These are phyloP conservation scores for western clawed frog (Xenopus tropicalis) DNA, from an alignment of 2,113 vertebrate species.

Conservation along the genomic window DNA sequence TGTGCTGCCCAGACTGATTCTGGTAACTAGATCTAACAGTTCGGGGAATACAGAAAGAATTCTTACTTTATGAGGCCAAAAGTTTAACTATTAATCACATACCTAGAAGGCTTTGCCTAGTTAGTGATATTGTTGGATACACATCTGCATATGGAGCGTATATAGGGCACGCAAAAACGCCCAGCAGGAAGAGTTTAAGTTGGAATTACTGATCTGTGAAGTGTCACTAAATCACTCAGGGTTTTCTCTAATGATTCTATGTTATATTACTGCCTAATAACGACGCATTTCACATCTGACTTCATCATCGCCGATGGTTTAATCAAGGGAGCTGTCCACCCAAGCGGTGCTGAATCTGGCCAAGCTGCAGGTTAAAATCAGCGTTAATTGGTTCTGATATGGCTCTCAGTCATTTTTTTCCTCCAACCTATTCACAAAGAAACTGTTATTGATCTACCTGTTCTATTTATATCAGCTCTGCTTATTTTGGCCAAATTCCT, in stretches of 20 bases:
- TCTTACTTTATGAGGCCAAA: not conserved
- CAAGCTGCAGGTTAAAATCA: not conserved
- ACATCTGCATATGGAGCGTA: not conserved
- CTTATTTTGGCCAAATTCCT: not conserved
- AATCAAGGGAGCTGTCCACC: constrained; percentile 51
- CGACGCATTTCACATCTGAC: constrained; percentile 47
- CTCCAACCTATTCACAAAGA: too few relatives aligned
- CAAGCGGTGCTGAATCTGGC: constrained; percentile 51
- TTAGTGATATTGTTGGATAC: not conserved
- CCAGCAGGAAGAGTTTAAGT: constrained; percentile 2
- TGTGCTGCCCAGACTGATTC: constrained; percentile 25
- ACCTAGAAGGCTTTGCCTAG: not conserved
- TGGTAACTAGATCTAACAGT: constrained; percentile 21
- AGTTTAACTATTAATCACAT: not conserved
- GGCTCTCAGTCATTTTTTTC: too few relatives aligned
- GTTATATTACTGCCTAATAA: constrained; percentile 41
- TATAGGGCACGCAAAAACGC: not conserved
- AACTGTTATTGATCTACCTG: too few relatives aligned
- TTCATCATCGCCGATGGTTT: constrained; percentile 22
- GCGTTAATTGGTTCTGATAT: not conserved
- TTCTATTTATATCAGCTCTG: too few relatives aligned
- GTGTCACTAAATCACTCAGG: constrained; percentile 39
- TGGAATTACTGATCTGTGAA: not conserved
- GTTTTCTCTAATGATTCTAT: constrained; percentile 53
- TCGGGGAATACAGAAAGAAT: constrained; percentile 5